phyloP scores from a whole-genome alignment of 2,113 vertebrate species.

The Halichoerus grypus region DNA sequence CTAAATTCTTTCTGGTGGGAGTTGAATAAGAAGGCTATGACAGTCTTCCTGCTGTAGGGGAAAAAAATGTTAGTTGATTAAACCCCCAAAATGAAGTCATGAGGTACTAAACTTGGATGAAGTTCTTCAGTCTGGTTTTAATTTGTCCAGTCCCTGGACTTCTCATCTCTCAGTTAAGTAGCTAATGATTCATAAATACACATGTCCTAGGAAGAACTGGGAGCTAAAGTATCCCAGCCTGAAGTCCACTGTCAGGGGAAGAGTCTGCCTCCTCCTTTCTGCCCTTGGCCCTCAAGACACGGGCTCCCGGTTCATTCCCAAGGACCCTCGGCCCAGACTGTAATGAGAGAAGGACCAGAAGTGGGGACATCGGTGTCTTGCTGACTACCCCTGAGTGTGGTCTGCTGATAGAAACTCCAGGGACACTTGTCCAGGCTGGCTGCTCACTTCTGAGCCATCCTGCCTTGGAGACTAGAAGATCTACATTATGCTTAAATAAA shows the following conservation, averaged over 20 bases:
- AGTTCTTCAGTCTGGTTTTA: constrained; percentile 58
- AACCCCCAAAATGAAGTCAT: constrained; percentile 5
- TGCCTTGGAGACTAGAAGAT: not conserved
- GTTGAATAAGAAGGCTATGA: not conserved
- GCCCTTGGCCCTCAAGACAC: too few relatives aligned
- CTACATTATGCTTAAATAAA: not conserved
- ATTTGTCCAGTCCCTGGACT: not conserved
- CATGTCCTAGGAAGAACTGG: not conserved
- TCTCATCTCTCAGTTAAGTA: not conserved
- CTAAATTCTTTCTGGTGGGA: constrained; percentile 35
- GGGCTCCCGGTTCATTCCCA: not conserved
- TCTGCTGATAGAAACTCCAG: not conserved
- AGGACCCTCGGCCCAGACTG: not conserved
- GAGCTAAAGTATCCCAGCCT: not conserved
- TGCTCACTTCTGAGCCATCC: not conserved
- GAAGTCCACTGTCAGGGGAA: not conserved
- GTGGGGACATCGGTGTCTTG: not conserved
- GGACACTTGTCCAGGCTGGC: not conserved
- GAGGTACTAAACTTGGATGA: constrained; percentile 28
- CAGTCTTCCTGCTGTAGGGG: not conserved
- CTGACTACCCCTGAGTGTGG: not conserved
- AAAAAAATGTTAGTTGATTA: not conserved
- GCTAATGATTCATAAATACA: not conserved
- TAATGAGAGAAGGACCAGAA: not conserved
- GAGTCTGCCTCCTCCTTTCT: not conserved